Evolutionary conservation across 2,888 invertebrate genomes (phyloP), one percentile per base, ranked within the genome.

Genomic region (Agonopterix alstromeriana): DNA sequence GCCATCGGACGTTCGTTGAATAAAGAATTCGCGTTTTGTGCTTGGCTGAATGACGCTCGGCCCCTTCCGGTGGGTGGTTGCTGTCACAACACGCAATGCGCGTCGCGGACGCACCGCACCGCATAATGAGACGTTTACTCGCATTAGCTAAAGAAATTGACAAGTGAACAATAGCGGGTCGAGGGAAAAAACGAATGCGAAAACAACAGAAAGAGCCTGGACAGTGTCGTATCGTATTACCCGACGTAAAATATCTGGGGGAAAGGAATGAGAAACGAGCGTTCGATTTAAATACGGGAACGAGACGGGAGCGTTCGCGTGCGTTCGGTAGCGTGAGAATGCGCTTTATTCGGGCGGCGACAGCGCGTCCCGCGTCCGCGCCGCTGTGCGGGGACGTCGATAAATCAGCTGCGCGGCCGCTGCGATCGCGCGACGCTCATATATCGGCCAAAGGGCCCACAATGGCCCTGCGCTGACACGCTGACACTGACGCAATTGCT

Each of bases 81-180:
- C 84, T 87, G 88, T 87, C 88, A 88, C 86, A 88, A 87, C 87
- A 88, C 79, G 87, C 82, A 83, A 79, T 79, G 82, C 84, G 84
- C 85, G 84, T 82, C 83, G 83, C 78, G 78, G 70, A 77, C 84
- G 81, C 85, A 81, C 79, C 75, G 84, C 83, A 78, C 77, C 86
- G 86, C 86, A 86, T 88, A 88, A 88, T 88, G 86, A 87, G 87
- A 87, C 86, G 88, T 84, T 87, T 87, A 82, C 86, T 88, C 88
- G 83, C 85, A 88, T 88, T 88, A 88, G 88, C 88, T 82, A 85
- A 88, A 88, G 86, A 84, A 88, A 87, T 87, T 87, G 88, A 88
- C 86, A 87, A 86, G 86, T 88, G 88, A 86, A 88, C 88, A 88
- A 88, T 88, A 86, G 87, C 80, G 72, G 73, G 66, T 64, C 71